Evolutionary conservation across 2,888 invertebrate genomes (phyloP).

Genomic region (Drosophila tripunctata): DNA sequence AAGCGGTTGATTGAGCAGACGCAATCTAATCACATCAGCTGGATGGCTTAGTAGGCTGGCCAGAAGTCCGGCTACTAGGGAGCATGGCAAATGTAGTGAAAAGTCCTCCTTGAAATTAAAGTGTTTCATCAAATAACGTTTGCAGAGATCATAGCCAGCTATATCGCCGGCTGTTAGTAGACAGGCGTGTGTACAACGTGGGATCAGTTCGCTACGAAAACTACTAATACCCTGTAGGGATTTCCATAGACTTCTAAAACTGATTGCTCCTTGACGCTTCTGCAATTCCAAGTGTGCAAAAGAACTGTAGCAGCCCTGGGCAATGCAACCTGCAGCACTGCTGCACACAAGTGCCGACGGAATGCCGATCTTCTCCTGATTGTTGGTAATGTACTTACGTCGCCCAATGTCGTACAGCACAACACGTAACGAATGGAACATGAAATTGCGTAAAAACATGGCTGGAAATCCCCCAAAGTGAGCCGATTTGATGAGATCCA

Average conservation of each 20-base stretch:
- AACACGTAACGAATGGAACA: constrained; percentile 61
- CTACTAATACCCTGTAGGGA: background rate
- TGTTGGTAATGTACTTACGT: background rate
- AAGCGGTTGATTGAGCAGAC: constrained; percentile 54
- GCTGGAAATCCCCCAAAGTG: constrained; percentile 56
- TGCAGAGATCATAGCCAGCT: constrained; percentile 55
- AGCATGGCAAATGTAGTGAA: constrained; percentile 32
- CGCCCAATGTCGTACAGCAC: constrained; percentile 58
- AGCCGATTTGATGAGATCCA: constrained; percentile 52
- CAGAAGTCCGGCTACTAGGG: constrained; percentile 50
- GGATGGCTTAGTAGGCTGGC: constrained; percentile 58
- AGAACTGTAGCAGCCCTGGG: constrained; percentile 58
- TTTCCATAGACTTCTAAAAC: background rate
- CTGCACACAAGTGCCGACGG: constrained; percentile 43
- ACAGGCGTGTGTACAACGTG: constrained; percentile 58
- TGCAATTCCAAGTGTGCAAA: constrained; percentile 43
- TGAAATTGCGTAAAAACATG: constrained; percentile 48
- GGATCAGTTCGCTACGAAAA: constrained; percentile 40
- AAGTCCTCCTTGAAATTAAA: constrained; percentile 39
- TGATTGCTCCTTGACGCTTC: constrained; percentile 24
- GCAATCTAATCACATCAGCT: constrained; percentile 58
- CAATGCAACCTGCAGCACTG: constrained; percentile 43
- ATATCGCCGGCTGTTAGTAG: constrained; percentile 61
- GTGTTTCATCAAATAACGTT: constrained; percentile 41
- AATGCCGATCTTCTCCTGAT: constrained; percentile 17